phyloP scores from a whole-genome alignment of 2,113 vertebrate species.

The Chaenocephalus aceratus region DNA sequence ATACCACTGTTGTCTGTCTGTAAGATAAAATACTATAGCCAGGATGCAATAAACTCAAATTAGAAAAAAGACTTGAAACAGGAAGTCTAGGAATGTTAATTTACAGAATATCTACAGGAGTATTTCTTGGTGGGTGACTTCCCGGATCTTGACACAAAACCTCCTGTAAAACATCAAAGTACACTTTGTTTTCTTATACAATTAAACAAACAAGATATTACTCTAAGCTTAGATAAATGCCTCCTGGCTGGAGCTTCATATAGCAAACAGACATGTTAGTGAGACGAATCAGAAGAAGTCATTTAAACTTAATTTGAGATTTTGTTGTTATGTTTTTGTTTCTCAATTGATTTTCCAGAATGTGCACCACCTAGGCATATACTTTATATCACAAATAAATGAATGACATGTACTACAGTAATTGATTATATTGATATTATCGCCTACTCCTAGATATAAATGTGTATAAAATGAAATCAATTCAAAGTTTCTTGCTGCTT shows the following conservation, averaged over 20 bases:
- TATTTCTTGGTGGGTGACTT: too few species aligned
- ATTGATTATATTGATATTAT: background rate
- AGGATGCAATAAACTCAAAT: background rate
- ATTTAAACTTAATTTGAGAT: background rate
- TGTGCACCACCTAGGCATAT: background rate
- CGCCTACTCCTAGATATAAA: background rate
- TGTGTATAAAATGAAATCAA: background rate
- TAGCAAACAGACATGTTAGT: background rate
- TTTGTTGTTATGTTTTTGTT: background rate
- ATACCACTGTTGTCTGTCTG: background rate
- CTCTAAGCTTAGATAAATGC: background rate
- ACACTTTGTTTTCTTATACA: background rate
- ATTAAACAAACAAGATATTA: background rate
- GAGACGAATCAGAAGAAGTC: background rate
- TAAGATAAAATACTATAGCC: background rate
- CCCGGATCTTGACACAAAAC: background rate
- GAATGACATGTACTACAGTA: background rate
- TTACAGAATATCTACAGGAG: too few species aligned
- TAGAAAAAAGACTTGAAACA: background rate
- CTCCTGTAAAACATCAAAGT: background rate
- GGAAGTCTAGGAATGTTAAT: background rate
- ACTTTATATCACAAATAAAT: background rate
- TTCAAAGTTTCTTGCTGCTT: conserved; percentile 17
- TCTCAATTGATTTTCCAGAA: background rate
- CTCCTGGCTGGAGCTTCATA: background rate